Conservation (phyloP, 2,888 invertebrate genomes). For the Drosophila leonis region DNA sequence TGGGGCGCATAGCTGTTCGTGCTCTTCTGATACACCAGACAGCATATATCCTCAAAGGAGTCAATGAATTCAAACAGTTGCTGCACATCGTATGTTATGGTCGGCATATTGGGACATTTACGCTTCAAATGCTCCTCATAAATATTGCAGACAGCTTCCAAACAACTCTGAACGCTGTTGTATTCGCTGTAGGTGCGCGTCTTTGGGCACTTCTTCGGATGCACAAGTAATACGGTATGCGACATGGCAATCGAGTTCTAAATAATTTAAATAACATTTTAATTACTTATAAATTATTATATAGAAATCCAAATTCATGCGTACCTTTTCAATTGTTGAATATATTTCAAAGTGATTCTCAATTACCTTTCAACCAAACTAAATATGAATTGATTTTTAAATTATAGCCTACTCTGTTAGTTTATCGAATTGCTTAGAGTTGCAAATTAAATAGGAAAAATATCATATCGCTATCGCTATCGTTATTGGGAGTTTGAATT, state of each 20-base stretch:
- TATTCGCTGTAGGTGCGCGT: slow-evolving; percentile 99
- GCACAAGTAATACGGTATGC: slow-evolving; percentile 97
- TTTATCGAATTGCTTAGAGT: not conserved
- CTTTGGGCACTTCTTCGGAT: slow-evolving; percentile 95
- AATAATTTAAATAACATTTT: not conserved
- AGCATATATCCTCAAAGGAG: slow-evolving; percentile 96
- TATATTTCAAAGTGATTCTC: not conserved
- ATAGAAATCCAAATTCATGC: not conserved
- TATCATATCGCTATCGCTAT: too few relatives aligned
- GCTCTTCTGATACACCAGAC: slow-evolving; percentile 97
- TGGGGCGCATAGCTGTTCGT: slow-evolving; percentile 98
- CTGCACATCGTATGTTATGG: slow-evolving; percentile 98
- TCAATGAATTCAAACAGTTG: slow-evolving; percentile 99
- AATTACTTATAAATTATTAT: not conserved
- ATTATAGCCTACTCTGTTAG: not conserved
- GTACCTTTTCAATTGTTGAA: not conserved
- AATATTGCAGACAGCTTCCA: slow-evolving; percentile 99
- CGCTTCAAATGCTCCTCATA: slow-evolving; percentile 99
- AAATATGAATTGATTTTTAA: rapidly evolving
- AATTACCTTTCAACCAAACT: not conserved
- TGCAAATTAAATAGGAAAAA: too few relatives aligned
- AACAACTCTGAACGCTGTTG: slow-evolving; percentile 97
- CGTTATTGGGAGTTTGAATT: too few relatives aligned
- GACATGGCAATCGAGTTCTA: slow-evolving; percentile 86
- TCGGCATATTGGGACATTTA: slow-evolving; percentile 96